Conservation (phyloP, 1,140 invertebrate species). For the Conus ventricosus region DNA sequence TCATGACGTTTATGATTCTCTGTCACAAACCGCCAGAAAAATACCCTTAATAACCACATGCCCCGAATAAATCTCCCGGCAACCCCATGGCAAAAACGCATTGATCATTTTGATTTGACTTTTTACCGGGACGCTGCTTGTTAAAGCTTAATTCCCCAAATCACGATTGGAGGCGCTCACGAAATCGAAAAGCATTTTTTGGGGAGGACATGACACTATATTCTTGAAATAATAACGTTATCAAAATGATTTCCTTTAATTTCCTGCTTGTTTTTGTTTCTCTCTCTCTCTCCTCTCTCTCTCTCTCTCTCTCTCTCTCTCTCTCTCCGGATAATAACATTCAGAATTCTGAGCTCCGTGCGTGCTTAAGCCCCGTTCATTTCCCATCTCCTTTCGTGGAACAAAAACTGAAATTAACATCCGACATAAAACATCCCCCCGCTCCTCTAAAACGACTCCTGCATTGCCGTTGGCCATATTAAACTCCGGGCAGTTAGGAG, state of each 20-base stretch:
- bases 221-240: no score
- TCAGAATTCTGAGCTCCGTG: background rate
- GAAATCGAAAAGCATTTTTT: conserved; percentile 8
- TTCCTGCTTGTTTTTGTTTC: background rate
- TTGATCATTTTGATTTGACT: no score
- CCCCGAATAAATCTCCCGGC: background rate
- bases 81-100: no score
- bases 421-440: background rate
- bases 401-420: conserved; percentile 22
- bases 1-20: background rate
- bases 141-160: no score
- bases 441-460: background rate
- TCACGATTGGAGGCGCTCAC: background rate
- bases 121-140: no score
- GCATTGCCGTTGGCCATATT: conserved; percentile 1
- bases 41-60: background rate
- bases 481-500: conserved; percentile 8
- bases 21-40: conserved; percentile 9
- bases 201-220: no score
- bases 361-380: background rate
- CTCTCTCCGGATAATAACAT: conserved; percentile 6
- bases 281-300: background rate
- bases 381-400: background rate
- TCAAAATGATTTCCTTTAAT: no score
- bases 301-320: background rate